These are phyloP conservation scores for Coregonus sp. DNA, from an alignment of 2,797 vertebrate genomes.

Conservation along the genomic window DNA sequence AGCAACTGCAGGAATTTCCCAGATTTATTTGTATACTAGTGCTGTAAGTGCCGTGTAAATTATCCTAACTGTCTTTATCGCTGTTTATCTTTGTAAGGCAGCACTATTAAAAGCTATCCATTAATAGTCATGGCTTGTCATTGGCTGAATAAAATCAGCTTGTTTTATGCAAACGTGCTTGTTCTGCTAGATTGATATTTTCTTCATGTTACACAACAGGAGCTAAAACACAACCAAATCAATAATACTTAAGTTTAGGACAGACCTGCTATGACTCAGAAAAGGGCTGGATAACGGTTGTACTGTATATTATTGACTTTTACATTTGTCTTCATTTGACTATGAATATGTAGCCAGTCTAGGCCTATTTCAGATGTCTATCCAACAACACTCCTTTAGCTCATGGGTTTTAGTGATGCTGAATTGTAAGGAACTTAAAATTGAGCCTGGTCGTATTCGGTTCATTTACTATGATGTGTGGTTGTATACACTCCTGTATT, in stretches of 20 bases:
- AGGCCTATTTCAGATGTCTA: background rate
- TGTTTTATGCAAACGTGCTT: constrained; percentile 72
- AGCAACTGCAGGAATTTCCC: constrained; percentile 80
- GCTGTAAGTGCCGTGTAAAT: constrained; percentile 87
- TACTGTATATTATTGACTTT: constrained; percentile 54
- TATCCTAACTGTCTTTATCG: constrained; percentile 81
- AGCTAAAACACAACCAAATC: constrained; percentile 72
- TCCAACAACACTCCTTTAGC: background rate
- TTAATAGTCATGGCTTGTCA: constrained; percentile 75
- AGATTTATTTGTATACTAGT: constrained; percentile 85
- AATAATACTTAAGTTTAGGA: constrained; percentile 60
- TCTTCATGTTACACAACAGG: constrained; percentile 68
- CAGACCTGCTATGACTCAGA: too few species aligned
- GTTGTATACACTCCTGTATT: background rate
- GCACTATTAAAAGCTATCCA: constrained; percentile 79
- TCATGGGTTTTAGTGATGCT: background rate
- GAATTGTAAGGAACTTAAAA: background rate
- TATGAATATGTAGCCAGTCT: constrained; percentile 8
- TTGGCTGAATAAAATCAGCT: constrained; percentile 78
- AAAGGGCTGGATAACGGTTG: too few species aligned
- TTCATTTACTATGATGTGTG: background rate
- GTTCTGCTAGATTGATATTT: constrained; percentile 57
- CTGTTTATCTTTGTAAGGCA: constrained; percentile 82
- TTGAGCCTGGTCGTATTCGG: background rate
- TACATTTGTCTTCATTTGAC: constrained; percentile 16